Evolutionary conservation across 1,140 invertebrate species (phyloP), one percentile per base, ranked within the genome.

Genomic region (Mizuhopecten yessoensis): DNA sequence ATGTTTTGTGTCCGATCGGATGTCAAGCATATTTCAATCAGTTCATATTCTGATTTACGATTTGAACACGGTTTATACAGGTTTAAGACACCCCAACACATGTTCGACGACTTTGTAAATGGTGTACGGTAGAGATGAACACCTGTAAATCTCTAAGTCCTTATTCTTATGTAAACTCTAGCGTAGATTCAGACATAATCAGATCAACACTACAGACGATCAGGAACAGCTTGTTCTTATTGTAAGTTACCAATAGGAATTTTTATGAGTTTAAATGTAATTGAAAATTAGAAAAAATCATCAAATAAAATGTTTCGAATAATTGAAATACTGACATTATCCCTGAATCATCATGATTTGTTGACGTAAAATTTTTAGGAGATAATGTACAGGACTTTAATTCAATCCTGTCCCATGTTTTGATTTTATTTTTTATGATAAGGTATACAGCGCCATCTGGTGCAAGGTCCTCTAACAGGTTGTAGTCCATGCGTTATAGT

Each of bases 11-110:
- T 57, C n/a, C 57, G 23, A 75, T 29, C n/a, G n/a, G 57, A n/a
- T 75, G 57, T 75, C 57, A 49, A 49, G 45, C 45, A 49, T 49
- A 49, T 49, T 49, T 49, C 45, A 29, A 75, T 75, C 57, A 75
- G 15, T 29, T n/a, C 0, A 75, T 75, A 29, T 75, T 29, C 57
- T 75, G 57, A 75, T 75, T 75, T 75, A 75, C 29, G n/a, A 75
- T 75, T 75, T n/a, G 45, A 23, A 49, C 45, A 23, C 15, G n/a
- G 57, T 29, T 75, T 75, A 75, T 75, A 75, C 29, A n/a, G 57
- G 7, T 75, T 75, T 75, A 29, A 75, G 0, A 5, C 2, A 29
- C 57, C n/a, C 57, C n/a, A 29, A 75, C 23, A 75, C 57, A 75
- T 75, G 57, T 75, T n/a, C n/a, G 29, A 17, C 5, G 57, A 29